Base-by-base conservation (phyloP, 2,888 invertebrate genomes). In the Aporophyla nigra region DNA sequence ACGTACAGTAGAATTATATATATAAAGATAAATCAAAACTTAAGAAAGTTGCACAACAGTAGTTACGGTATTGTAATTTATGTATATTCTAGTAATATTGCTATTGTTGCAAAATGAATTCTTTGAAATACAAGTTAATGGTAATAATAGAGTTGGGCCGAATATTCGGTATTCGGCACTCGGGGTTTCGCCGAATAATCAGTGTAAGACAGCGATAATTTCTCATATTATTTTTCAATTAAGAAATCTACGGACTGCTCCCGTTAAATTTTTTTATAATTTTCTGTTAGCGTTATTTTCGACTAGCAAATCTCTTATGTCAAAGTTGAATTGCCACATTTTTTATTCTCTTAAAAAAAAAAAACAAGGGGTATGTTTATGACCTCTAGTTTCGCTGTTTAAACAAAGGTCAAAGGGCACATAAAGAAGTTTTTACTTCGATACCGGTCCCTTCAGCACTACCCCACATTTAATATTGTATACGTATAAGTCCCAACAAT, bases 51-150 rank as follows among this genome's bases (percentile, higher is more conserved):
- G 54, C 76, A 46, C 33, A 72, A 71, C 46, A 33, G n/a, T 46
- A 59, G 49, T 21, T 67, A 33, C 16, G 40, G n/a, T 56, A 63
- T 86, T 46, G 59, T 82, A 83, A 85, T 73, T n/a, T 71, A 82
- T 83, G 59, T 71, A 65, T 71, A 77, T 78, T 65, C 56, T 67
- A 53, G 43, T 61, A 62, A 70, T 71, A 68, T 63, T 71, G 66
- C 66, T 24, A 46, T 72, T 72, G 65, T 76, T 83, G 73, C 83
- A 73, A 71, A 83, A 86, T 86, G 2, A 67, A 56, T 81, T 71
- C 68, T 76, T 82, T 12, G 49, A 14, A 69, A 71, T 66, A 76
- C 66, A 76, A 70, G n/a, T 71, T 71, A 74, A 62, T 65, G 33
- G 16, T 62, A 0, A 16, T 33, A 53, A 53, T 74, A 73, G 71